These are phyloP conservation scores for Volucella inflata DNA, from an alignment of 2,888 invertebrate genomes.

Conservation along the genomic window DNA sequence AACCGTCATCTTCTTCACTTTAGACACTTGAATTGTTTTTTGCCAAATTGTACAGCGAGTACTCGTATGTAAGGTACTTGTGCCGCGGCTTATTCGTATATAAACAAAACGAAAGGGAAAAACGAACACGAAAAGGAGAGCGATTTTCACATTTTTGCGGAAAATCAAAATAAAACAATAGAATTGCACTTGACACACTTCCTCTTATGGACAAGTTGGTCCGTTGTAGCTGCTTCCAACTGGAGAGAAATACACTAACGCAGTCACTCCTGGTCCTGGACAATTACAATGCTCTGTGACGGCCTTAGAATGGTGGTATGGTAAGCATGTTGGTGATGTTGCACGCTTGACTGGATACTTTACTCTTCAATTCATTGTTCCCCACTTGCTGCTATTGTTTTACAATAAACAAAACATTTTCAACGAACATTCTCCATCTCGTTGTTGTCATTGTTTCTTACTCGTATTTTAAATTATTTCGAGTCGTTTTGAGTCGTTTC, in stretches of 20 bases:
- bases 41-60: constrained; percentile 39
- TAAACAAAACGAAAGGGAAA: constrained; percentile 30
- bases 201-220: constrained; percentile 65
- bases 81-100: neutral
- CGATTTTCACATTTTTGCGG: constrained; percentile 50
- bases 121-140: constrained; percentile 47
- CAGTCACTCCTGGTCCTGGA: neutral
- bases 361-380: constrained; percentile 61
- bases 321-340: constrained; percentile 25
- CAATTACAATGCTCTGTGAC: constrained; percentile 1
- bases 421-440: constrained; percentile 50
- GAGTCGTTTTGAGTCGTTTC: neutral
- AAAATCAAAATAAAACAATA: constrained; percentile 63
- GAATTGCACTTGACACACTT: constrained; percentile 73
- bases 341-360: constrained; percentile 49
- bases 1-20: constrained; percentile 9
- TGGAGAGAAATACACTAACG: neutral
- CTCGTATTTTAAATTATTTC: neutral
- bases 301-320: neutral
- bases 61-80: no score
- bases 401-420: constrained; percentile 72
- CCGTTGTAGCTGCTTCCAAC: neutral
- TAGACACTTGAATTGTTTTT: constrained; percentile 63
- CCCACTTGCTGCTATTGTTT: constrained; percentile 59
- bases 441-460: constrained; percentile 64